These are phyloP conservation scores for Ectropis grisescens DNA, from an alignment of 1,140 invertebrate genomes.

Conservation along the genomic window DNA sequence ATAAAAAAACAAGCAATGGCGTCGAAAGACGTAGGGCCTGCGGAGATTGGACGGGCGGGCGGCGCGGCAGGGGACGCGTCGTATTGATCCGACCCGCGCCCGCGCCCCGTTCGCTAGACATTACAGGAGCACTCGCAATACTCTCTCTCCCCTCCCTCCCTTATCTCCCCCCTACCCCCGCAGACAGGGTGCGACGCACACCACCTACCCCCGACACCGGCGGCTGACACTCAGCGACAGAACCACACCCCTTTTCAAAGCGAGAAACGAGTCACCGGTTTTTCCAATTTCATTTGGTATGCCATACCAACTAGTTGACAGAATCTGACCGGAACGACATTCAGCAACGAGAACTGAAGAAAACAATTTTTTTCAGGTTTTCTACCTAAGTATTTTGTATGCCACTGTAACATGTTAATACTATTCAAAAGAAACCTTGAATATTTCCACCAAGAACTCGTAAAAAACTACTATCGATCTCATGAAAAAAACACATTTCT, in stretches of 20 bases:
- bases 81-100: slow-evolving; percentile 49
- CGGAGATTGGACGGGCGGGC: slow-evolving; percentile 44
- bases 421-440: too few species aligned
- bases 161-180: slow-evolving; percentile 29
- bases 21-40: slow-evolving; percentile 63
- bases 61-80: slow-evolving; percentile 36
- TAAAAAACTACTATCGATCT: too few species aligned
- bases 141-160: slow-evolving; percentile 46
- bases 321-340: too few species aligned
- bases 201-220: slow-evolving; percentile 18
- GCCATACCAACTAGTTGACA: too few species aligned
- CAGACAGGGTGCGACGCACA: slow-evolving; percentile 12
- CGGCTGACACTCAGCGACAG: slow-evolving; percentile 30
- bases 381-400: too few species aligned
- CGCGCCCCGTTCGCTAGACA: slow-evolving; percentile 41
- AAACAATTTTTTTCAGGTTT: too few species aligned
- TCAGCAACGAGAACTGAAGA: too few species aligned
- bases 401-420: too few species aligned
- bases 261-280: slow-evolving; percentile 57
- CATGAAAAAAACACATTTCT: too few species aligned
- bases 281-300: slow-evolving; percentile 64
- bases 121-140: slow-evolving; percentile 43
- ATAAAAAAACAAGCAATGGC: slow-evolving; percentile 60
- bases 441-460: too few species aligned
- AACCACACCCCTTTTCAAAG: slow-evolving; percentile 62